Evolutionary conservation across 1,140 invertebrate species (phyloP), one percentile per base, ranked within the genome.

Genomic region (Pemphigus obesinymphae): DNA sequence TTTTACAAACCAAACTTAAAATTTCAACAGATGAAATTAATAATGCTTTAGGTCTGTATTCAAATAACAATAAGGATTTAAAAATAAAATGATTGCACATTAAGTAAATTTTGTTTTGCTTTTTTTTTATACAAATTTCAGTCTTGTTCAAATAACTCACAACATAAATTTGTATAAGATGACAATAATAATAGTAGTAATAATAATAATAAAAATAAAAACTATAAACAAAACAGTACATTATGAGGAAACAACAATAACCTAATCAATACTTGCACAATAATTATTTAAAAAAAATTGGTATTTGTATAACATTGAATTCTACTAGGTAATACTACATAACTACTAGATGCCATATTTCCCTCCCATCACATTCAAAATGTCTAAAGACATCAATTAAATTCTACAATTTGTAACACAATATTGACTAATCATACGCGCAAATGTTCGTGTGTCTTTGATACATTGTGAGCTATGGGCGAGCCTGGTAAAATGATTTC

Each of bases 111-210:
- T 53, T 72, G 31, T 76, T 78, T 78, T 61, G 63, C 11, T 55
- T 76, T 53, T 72, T 53, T 76, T 78, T 78, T 61, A 80, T n/a
- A 80, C 55, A 80, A 80, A 80, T 80, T 80, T 80, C 76, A 80
- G 76, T 80, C 76, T 80, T 80, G 76, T 80, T 80, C 26, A 80
- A 7, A 80, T 80, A 80, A 80, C 55, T 63, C 76, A 61, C 76
- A 61, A 80, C 76, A 80, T 80, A 80, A 80, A 80, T 80, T 80
- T 80, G 76, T 80, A 63, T 80, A 63, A 15, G 29, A 55, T 43
- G 45, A 61, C 53, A 58, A 80, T 73, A 73, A 48, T 70, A 70
- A 66, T 34, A 63, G 31, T 37, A 66, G 20, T 37, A 66, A 66
- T n/a, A 66, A 63, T 43, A 70, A 37, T 68, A 70, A 48, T 31